Evolutionary conservation across 2,888 invertebrate genomes (phyloP), one percentile per base, ranked within the genome.

Genomic region (Amorpha juglandis): DNA sequence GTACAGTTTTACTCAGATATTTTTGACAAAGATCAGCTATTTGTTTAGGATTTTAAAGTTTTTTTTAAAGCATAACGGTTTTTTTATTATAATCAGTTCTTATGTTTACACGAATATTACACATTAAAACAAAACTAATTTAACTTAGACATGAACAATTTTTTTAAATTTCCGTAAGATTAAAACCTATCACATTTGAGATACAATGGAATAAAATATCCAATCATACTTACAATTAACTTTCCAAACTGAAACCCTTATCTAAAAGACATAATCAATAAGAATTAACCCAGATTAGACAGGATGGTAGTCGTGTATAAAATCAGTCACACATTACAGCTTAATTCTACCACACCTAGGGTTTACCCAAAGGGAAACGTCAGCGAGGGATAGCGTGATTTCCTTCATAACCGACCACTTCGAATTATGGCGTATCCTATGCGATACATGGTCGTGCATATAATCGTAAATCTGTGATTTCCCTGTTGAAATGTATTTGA

Each of bases 351-450:
- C 58, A 19, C 58, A 42, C 58, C 58, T 58, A 16, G 38, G 38
- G 42, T 42, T 58, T 58, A 16, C 38, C 42, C 42, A 27, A 33
- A 35, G 50, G 65, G 58, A 65, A 50, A 38, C 27, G 7, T 16
- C 50, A 50, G 38, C 27, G 62, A 65, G 19, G 62, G 50, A 62
- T 65, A 50, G 50, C 14, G 58, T 62, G 58, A 38, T 62, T 50
- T 62, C 65, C 62, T 48, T 33, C 50, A 50, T 50, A 38, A 14
- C 21, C 19, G 19, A 38, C 11, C 19, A 12, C 52, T 51, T 12
- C 58, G 19, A 50, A 9, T 58, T 58, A 58, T 58, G 42, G 38
- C 58, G 19, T 42, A 16, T 42, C 19, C 21, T 51, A 38, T 52
- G 9, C 27, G 52, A 6, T 27, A 38, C 52, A 42, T 42, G 58